These are phyloP conservation scores for Antechinus flavipes DNA, from an alignment of 2,113 vertebrate genomes.

Conservation along the genomic window DNA sequence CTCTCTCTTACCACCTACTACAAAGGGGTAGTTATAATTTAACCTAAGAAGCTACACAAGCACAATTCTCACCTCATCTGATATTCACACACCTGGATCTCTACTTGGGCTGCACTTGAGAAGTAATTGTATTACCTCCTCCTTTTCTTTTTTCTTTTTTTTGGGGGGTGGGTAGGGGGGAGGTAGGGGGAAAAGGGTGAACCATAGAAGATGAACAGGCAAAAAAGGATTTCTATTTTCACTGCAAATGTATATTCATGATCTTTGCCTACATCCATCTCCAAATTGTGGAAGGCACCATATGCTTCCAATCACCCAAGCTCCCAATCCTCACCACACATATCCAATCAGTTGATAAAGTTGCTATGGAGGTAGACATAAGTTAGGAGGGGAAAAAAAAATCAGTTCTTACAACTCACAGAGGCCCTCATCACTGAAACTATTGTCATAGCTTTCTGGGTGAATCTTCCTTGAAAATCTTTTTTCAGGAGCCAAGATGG, in stretches of 20 bases:
- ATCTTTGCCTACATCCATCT: not conserved
- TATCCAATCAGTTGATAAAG: not conserved
- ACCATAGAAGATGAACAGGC: too few relatives aligned
- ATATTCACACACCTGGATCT: too few relatives aligned
- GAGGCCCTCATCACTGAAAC: not conserved
- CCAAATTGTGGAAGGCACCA: not conserved
- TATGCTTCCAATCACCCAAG: not conserved
- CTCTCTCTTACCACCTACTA: not conserved
- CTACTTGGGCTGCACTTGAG: too few relatives aligned
- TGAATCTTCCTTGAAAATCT: not conserved
- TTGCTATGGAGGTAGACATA: not conserved
- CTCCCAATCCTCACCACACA: not conserved
- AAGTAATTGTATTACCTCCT: too few relatives aligned
- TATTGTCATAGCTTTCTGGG: not conserved
- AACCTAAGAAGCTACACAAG: not conserved
- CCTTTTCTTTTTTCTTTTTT: too few relatives aligned
- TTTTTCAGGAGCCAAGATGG: too few relatives aligned
- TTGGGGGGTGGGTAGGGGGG: too few relatives aligned
- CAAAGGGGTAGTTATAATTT: not conserved
- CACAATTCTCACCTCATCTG: not conserved
- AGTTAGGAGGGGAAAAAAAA: not conserved
- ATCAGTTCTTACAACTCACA: not conserved
- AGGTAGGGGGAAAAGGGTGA: too few relatives aligned
- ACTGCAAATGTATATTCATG: not conserved
- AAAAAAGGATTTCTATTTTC: not conserved